Conservation (phyloP, 2,888 invertebrate species). For the Himalopsyche tibetana region DNA sequence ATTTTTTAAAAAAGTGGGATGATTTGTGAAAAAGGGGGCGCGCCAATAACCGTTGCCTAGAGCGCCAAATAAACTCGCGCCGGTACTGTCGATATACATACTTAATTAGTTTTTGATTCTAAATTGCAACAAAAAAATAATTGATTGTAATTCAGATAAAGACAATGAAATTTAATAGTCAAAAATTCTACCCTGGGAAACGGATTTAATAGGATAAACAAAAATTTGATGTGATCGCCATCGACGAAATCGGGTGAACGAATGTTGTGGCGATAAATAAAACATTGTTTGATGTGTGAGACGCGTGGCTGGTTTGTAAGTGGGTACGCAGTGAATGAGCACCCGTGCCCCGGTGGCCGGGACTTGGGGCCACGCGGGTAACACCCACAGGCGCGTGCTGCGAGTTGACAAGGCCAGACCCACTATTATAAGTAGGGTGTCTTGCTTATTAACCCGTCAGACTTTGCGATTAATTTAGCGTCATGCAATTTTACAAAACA, state of each 20-base stretch:
- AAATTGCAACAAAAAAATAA: too few relatives aligned
- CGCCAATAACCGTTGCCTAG: too few relatives aligned
- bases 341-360: neutral
- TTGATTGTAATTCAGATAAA: too few relatives aligned
- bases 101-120: too few relatives aligned
- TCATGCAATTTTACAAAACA: too few relatives aligned
- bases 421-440: conserved; percentile 15
- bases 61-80: too few relatives aligned
- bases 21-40: too few relatives aligned
- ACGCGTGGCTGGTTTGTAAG: conserved; percentile 20
- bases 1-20: too few relatives aligned
- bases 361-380: conserved; percentile 35
- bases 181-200: neutral
- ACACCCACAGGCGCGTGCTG: conserved; percentile 50
- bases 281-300: conserved; percentile 54
- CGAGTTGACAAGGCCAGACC: conserved; percentile 22
- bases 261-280: conserved; percentile 42
- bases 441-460: conserved; percentile 18
- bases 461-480: conserved; percentile 1
- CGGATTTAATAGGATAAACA: conserved; percentile 48
- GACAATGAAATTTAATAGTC: neutral
- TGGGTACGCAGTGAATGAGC: neutral
- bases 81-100: too few relatives aligned
- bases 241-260: neutral
- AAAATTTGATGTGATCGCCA: conserved; percentile 17